Conservation (phyloP, 2,797 vertebrate genomes). For the Oryzias sinensis region DNA sequence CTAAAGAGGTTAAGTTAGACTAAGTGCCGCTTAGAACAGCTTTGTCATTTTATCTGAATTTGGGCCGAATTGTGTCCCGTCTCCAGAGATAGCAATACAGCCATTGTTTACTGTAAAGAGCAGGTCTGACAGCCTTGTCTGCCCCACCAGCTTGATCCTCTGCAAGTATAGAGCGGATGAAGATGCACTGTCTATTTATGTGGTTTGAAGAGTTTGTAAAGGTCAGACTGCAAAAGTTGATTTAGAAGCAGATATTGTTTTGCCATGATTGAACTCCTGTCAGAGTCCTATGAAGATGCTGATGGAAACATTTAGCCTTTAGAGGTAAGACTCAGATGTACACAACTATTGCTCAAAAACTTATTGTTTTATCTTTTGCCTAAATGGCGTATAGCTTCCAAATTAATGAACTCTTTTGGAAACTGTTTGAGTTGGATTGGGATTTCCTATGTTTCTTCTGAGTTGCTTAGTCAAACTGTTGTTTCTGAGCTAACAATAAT, state of each 20-base stretch:
- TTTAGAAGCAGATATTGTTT: slow-evolving; percentile 39
- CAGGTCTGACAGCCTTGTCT: slow-evolving; percentile 44
- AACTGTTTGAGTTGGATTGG: too few relatives aligned
- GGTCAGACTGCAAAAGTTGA: slow-evolving; percentile 53
- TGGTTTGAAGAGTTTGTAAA: slow-evolving; percentile 50
- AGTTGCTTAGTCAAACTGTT: too few relatives aligned
- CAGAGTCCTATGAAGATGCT: slow-evolving; percentile 3
- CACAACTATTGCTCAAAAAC: too few relatives aligned
- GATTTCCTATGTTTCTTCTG: too few relatives aligned
- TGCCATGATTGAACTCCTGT: slow-evolving; percentile 35
- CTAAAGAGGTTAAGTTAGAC: slow-evolving; percentile 51
- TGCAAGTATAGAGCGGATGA: slow-evolving; percentile 30
- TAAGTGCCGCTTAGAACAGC: slow-evolving; percentile 29
- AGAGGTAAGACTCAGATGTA: slow-evolving; percentile 8
- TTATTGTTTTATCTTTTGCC: too few relatives aligned
- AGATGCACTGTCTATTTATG: slow-evolving; percentile 38
- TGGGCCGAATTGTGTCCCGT: slow-evolving; percentile 24
- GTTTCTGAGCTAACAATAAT: too few relatives aligned
- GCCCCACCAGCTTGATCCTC: slow-evolving; percentile 53
- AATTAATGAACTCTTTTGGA: too few relatives aligned
- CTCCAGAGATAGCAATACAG: slow-evolving; percentile 32
- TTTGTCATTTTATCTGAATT: slow-evolving; percentile 50
- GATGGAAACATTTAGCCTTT: neutral
- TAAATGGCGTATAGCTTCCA: too few relatives aligned
- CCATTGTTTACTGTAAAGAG: slow-evolving; percentile 56